phyloP scores from a whole-genome alignment of 2,888 invertebrate species.

The Orthosia gracilis region DNA sequence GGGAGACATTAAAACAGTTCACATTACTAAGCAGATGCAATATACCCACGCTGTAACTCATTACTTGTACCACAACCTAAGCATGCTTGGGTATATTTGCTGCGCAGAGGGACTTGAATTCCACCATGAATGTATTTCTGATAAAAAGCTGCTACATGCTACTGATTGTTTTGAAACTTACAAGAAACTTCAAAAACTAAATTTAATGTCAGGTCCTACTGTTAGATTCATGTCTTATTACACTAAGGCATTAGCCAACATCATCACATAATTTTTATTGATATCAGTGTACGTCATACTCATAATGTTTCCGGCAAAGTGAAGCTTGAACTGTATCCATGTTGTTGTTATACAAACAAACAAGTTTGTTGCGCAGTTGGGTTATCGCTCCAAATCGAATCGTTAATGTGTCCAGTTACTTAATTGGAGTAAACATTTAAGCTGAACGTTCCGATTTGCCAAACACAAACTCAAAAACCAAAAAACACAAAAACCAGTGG shows the following conservation, averaged over 20 bases:
- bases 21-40: not conserved
- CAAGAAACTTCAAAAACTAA: not conserved
- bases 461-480: too few species aligned
- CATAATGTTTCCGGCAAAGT: conserved; percentile 52
- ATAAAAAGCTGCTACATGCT: conserved; percentile 61
- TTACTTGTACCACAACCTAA: conserved; percentile 69
- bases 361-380: conserved; percentile 80
- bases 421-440: conserved; percentile 58
- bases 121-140: conserved; percentile 57
- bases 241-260: conserved; percentile 18
- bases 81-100: conserved; percentile 65
- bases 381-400: conserved; percentile 73
- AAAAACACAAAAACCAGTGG: conserved; percentile 52
- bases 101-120: conserved; percentile 71
- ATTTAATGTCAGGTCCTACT: not conserved
- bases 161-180: conserved; percentile 39
- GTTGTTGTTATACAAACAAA: conserved; percentile 71
- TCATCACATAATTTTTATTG: conserved; percentile 32
- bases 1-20: not conserved
- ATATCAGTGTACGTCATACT: conserved; percentile 41
- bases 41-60: conserved; percentile 58
- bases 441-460: conserved; percentile 28
- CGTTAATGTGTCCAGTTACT: conserved; percentile 62
- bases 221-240: conserved; percentile 1
- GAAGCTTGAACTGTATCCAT: conserved; percentile 65